phyloP scores from a whole-genome alignment of 2,888 invertebrate genomes.

The Trichopria drosophilae region DNA sequence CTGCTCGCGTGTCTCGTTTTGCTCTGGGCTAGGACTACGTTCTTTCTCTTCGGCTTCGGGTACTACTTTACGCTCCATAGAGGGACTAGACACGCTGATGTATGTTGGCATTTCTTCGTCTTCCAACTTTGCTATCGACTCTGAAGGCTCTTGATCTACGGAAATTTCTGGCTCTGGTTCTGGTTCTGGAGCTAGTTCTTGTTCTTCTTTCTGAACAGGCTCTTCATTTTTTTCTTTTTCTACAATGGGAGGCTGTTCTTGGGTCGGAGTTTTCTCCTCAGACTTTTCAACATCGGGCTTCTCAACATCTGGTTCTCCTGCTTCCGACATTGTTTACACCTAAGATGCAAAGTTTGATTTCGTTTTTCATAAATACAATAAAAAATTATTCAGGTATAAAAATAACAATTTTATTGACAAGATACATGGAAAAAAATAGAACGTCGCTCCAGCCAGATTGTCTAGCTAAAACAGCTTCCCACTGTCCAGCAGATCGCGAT shows the following conservation, averaged over 20 bases:
- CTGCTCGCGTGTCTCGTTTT: no score
- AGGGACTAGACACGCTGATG: slow-evolving; percentile 42
- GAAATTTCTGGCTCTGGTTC: background rate
- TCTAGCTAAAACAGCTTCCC: no score
- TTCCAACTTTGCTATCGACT: slow-evolving; percentile 35
- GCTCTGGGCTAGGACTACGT: slow-evolving; percentile 37
- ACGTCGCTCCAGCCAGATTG: no score
- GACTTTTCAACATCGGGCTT: slow-evolving; percentile 9
- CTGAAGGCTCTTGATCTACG: slow-evolving; percentile 2
- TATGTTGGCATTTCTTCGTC: slow-evolving; percentile 52
- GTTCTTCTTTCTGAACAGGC: background rate
- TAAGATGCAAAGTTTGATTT: no score
- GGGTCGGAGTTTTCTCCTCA: background rate
- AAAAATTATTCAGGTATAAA: no score
- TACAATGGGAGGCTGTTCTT: background rate
- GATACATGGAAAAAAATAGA: no score
- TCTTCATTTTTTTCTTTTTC: slow-evolving; percentile 1
- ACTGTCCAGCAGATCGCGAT: no score
- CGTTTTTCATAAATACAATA: no score
- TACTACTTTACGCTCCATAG: slow-evolving; percentile 42
- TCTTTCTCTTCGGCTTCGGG: slow-evolving; percentile 24
- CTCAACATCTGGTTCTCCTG: slow-evolving; percentile 11
- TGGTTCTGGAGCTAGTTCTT: background rate
- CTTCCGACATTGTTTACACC: no score
- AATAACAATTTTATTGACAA: no score